Evolutionary conservation across 2,113 vertebrate genomes (phyloP), one percentile per base, ranked within the genome.

Genomic region (Campylorhamphus procurvoides): DNA sequence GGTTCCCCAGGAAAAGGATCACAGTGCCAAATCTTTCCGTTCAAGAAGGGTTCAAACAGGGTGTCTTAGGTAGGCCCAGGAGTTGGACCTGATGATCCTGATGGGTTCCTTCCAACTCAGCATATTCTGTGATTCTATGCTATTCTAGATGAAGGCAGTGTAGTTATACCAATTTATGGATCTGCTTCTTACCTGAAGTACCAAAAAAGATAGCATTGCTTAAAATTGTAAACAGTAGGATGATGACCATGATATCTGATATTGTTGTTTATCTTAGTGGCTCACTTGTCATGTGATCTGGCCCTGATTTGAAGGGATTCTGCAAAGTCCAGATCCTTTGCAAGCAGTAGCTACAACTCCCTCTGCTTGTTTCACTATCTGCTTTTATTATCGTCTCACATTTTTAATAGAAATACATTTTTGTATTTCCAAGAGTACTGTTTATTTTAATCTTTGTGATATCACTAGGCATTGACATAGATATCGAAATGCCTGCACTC

Each of bases 371-470:
- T 92, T 89, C 74, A 55, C 31, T 67, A 62, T 18, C 68, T 86
- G 25, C 22, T 90, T 83, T 37, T 84, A 69, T 84, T 90, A 80
- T 72, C 18, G 55, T 80, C 31, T 60, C 63, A 73, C 60, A 50
- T 73, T 89, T 92, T 91, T 87, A 92, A 89, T 74, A 66, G 88
- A 89, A 95, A 62, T 86, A 67, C 17, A 69, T 59, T 90, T 94
- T 52, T 80, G 53, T 23, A n/a, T 90, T 94, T 89, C 50, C 74
- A 71, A 94, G 50, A 18, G 87, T 93, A 29, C 50, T 89, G 46
- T 95, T 89, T 96, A 93, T 95, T 95, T 94, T 77, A 93, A 77
- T 94, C 42, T 20, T 89, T 86, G 60, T 27, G 87, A 60, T 90
- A 89, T 63, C 73, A 72, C 87, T 92, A 94, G 37, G 37, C 81